Evolutionary conservation across 2,797 vertebrate species (phyloP).

Genomic region (Ammospiza maritima): DNA sequence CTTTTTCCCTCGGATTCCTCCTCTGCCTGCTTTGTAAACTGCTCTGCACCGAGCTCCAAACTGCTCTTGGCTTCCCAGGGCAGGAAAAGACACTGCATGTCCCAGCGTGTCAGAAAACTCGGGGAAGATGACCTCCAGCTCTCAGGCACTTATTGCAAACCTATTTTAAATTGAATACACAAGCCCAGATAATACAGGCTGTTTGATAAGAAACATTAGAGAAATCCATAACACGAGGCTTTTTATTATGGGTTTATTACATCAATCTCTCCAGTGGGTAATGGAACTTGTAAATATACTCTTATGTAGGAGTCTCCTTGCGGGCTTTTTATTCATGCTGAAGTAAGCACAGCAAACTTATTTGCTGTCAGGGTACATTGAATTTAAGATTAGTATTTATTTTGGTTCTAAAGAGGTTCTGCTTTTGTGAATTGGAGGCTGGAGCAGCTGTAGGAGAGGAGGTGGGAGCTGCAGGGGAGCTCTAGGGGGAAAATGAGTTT

Average conservation of each 20-base stretch:
- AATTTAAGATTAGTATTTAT: conserved; percentile 94
- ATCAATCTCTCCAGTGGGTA: conserved; percentile 80
- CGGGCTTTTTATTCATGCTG: conserved; percentile 91
- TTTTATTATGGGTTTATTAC: conserved; percentile 78
- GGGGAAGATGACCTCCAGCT: conserved; percentile 68
- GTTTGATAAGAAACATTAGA: conserved; percentile 79
- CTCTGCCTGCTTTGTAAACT: not conserved
- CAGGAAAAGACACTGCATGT: conserved; percentile 10
- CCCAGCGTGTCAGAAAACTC: not conserved
- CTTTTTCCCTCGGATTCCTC: not conserved
- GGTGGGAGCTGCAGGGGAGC: conserved; percentile 6
- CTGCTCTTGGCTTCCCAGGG: conserved; percentile 8
- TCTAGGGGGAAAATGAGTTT: conserved; percentile 10
- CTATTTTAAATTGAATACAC: conserved; percentile 71
- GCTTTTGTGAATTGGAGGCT: conserved; percentile 75
- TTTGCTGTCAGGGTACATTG: conserved; percentile 92
- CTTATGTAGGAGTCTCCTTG: conserved; percentile 82
- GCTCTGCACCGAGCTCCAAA: not conserved
- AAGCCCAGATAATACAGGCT: conserved; percentile 72
- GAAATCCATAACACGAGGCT: conserved; percentile 75
- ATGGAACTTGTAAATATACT: conserved; percentile 80
- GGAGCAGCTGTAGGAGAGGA: conserved; percentile 44
- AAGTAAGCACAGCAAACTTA: conserved; percentile 93
- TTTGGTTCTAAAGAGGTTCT: conserved; percentile 86
- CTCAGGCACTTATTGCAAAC: conserved; percentile 72